Conservation (phyloP, 2,113 vertebrate genomes). For the Petrocephalus zakoni region DNA sequence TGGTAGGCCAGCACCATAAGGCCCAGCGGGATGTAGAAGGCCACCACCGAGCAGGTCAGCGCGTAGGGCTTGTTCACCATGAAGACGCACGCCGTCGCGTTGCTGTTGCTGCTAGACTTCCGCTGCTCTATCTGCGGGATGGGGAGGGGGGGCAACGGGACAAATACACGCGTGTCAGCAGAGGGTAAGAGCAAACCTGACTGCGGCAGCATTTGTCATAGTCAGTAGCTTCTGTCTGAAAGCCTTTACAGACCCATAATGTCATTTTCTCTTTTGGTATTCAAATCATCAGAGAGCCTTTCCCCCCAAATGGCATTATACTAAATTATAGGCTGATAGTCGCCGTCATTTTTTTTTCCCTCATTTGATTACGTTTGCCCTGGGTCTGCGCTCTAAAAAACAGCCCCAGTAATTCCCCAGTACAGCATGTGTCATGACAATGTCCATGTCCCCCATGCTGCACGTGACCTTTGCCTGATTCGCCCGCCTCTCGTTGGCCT, state of each 20-base stretch:
- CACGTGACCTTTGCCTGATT: background rate
- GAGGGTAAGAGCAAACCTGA: background rate
- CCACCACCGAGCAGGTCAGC: slow-evolving; percentile 94
- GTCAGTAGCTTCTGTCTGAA: background rate
- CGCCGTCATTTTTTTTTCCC: background rate
- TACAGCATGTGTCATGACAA: background rate
- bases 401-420: background rate
- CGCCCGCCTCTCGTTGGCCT: too few relatives aligned
- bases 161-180: background rate
- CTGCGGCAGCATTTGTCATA: background rate
- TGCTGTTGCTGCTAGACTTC: slow-evolving; percentile 71
- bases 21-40: slow-evolving; percentile 93
- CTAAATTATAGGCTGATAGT: background rate
- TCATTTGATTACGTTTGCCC: background rate
- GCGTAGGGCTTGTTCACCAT: slow-evolving; percentile 99
- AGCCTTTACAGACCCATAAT: background rate
- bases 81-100: slow-evolving; percentile 89
- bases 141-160: background rate
- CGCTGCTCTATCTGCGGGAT: slow-evolving; percentile 76
- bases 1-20: slow-evolving; percentile 98
- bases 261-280: slow-evolving; percentile 8
- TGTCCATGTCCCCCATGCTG: background rate
- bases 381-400: background rate
- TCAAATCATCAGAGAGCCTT: background rate
- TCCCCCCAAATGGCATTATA: background rate